Base-by-base conservation (phyloP, 1,140 invertebrate species). In the Penaeus indicus region DNA sequence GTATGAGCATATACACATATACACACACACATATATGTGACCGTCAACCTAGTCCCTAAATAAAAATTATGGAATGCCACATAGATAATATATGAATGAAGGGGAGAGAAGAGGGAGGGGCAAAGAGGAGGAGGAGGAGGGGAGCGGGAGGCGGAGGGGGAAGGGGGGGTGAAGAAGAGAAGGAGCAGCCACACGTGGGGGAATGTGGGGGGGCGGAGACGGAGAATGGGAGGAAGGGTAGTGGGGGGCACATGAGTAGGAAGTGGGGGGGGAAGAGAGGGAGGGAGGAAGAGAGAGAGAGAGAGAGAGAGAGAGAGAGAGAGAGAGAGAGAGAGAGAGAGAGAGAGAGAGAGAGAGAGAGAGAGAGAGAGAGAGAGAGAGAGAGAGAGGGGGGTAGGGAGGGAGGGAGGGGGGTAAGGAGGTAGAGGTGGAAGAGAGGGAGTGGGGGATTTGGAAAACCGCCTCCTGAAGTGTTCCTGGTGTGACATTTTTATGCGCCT, bases 401-500 rank as follows among this genome's bases (percentile, higher is more conserved):
- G 77, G n/a, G 18, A 25, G 18, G 25, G 42, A n/a, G 78, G 38
- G 78, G 78, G 19, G 78, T 7, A 16, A 42, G 47, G 78, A n/a
- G 78, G 78, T 80, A 19, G 47, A 42, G 32, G 32, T 10, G 78
- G 47, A 47, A 47, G 42, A 60, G 19, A 42, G 27, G 19, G 47
- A 25, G 62, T n/a, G 32, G 64, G 82, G 60, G 82, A n/a, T 27
- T n/a, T 75, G 27, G 72, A 38, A 75, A 75, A 75, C 72, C 27
- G 42, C 27, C 72, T 75, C 42, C 72, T 32, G 72, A 75, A 75
- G 72, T 75, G 72, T 75, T 75, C 72, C 27, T 88, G 79, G 86
- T 88, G 86, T 88, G 86, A 88, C 86, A 88, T 88, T 82, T 88
- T 82, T 82, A 81, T 61, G 86, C 86, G 86, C 82, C 79, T 88